Evolutionary conservation across 2,888 invertebrate genomes (phyloP), one percentile per base, ranked within the genome.

Genomic region (Lysandra bellargus): DNA sequence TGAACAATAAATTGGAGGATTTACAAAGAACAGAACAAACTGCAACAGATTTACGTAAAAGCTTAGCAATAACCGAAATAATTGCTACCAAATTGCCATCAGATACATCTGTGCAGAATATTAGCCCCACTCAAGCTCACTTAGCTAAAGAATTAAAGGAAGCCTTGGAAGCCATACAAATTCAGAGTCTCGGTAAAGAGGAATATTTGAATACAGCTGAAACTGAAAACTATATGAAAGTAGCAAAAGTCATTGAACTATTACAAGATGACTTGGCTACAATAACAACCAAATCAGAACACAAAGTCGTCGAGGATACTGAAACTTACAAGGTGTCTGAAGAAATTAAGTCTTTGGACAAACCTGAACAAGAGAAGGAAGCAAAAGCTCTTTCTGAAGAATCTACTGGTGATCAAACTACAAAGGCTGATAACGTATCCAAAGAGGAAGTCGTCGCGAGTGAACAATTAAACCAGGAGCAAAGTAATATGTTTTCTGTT

Each of bases 41-140:
- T 78, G 92, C 90, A 1, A 87, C 85, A 82, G 88, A 92, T 80
- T 83, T 92, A 75, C 87, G 87, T 44, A 87, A 90, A 80, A 88
- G 83, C 80, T 83, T 91, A 33, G 79, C 82, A 6, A 75, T 80
- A 2, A 79, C 83, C 61, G 83, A 87, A 80, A 79, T 80, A n/a
- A 78, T 79, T 17, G n/a, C 82, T 72, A 80, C 80, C 4, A 78
- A 40, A 60, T 83, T 84, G n/a, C 57, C 73, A 5, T 82, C 60
- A 44, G 80, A 81, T 77, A 77, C 83, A 77, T 79, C 60, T 5
- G 73, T 82, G 14, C 79, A 80, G 49, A 80, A 83, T 75, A 72
- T 84, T 60, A 80, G 73, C 64, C 80, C 81, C 72, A 81, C 87
- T 80, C 88, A 89, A 82, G 83, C 82, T 30, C 81, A 81, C 44